Evolutionary conservation across 2,888 invertebrate genomes (phyloP).

Genomic region (Gasteruption jaculator): DNA sequence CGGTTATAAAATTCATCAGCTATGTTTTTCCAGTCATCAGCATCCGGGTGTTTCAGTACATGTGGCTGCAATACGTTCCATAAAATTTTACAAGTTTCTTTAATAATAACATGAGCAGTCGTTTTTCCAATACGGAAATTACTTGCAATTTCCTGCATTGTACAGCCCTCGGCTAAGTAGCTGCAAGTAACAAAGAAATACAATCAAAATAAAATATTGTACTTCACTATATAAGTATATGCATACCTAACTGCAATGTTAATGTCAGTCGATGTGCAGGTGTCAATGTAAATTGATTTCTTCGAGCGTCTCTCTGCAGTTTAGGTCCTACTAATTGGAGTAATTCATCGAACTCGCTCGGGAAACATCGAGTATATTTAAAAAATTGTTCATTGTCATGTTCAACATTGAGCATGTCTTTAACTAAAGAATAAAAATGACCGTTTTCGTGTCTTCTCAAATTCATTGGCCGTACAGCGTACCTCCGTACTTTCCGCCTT

Average conservation of each 20-base stretch:
- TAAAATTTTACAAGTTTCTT: slow-evolving; percentile 6
- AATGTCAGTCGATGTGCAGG: slow-evolving; percentile 4
- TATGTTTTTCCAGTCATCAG: slow-evolving; percentile 11
- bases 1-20: neutral
- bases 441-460: too few relatives aligned
- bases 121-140: neutral
- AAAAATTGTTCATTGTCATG: slow-evolving; percentile 3
- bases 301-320: neutral
- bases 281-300: neutral
- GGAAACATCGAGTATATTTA: slow-evolving; percentile 1
- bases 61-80: neutral
- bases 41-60: neutral
- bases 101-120: slow-evolving; percentile 1
- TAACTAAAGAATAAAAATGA: too few relatives aligned
- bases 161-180: neutral
- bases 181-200: too few relatives aligned
- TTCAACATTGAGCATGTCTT: too few relatives aligned
- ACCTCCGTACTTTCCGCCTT: too few relatives aligned
- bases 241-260: neutral
- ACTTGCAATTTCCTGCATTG: neutral
- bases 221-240: too few relatives aligned
- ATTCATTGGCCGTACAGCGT: too few relatives aligned
- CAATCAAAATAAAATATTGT: too few relatives aligned
- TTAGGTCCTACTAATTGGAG: neutral
- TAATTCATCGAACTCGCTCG: neutral